Evolutionary conservation across 92 coral and sea anemone genomes (phyloP), one percentile per base, ranked within the genome.

Genomic region (Parazoanthus atlanticus): DNA sequence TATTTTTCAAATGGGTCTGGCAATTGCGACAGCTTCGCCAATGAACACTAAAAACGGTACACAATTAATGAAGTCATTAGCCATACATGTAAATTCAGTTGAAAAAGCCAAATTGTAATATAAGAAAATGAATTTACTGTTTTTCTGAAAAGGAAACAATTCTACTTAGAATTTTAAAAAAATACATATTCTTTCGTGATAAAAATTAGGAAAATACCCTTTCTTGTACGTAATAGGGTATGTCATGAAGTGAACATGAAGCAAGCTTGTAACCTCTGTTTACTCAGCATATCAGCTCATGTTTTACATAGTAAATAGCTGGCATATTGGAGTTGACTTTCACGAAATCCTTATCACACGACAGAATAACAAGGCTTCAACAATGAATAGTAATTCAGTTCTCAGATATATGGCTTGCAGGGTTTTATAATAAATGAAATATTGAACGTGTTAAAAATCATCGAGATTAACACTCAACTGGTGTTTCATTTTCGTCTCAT

Each of bases 261-360:
- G 69, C 69, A 61, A 61, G 5, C 47, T 30, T 56, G 49, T 30
- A 80, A 23, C 30, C 28, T 31, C 9, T 80, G 56, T 80, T 80
- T 80, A 56, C 69, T 15, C 84, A 80, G 66, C 71, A 80, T 80
- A 49, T 56, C 36, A 80, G 72, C 84, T 80, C 1, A n/a, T 80
- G 43, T 54, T 54, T 54, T 80, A 80, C 84, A 56, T 2, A 52
- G 84, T 80, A 80, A 80, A 80, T 49, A 56, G n/a, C 4, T 13
- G 67, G 65, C 36, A 19, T 17, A 80, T 61, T 28, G 70, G n/a
- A 79, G 67, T 47, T 79, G 1, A 30, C 41, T 8, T 80, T 52
- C 26, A 80, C 28, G 47, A 80, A 80, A 61, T 26, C 66, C 26
- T 25, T 28, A 80, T 32, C 69, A 80, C 66, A 10, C 66, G 38